phyloP scores from a whole-genome alignment of 1,140 invertebrate genomes.

The Pectinophora gossypiella region DNA sequence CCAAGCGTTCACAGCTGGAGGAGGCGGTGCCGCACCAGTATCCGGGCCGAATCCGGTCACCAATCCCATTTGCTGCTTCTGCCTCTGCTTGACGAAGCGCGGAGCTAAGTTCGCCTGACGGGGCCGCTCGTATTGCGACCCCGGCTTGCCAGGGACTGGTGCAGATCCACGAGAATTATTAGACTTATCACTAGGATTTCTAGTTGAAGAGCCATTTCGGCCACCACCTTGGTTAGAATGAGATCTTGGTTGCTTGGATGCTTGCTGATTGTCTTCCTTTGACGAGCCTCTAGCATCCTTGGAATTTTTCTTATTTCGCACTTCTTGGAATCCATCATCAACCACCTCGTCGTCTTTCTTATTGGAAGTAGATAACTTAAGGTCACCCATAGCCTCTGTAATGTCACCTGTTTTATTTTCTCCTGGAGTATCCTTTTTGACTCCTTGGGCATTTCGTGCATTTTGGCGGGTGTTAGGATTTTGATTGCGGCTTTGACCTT shows the following conservation, averaged over 20 bases:
- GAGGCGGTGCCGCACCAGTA: slow-evolving; percentile 76
- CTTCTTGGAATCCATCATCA: slow-evolving; percentile 91
- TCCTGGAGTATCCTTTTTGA: slow-evolving; percentile 43
- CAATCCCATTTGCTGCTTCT: slow-evolving; percentile 64
- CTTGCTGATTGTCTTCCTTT: slow-evolving; percentile 72
- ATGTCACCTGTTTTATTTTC: slow-evolving; percentile 53
- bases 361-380: slow-evolving; percentile 49
- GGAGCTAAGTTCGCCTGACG: slow-evolving; percentile 83
- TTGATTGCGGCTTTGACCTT: slow-evolving; percentile 35
- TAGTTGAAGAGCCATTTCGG: slow-evolving; percentile 62
- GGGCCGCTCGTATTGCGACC: slow-evolving; percentile 77
- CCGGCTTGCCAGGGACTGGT: slow-evolving; percentile 54
- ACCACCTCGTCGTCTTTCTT: slow-evolving; percentile 65
- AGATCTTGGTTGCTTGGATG: slow-evolving; percentile 59
- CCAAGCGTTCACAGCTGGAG: slow-evolving; percentile 87
- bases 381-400: slow-evolving; percentile 60
- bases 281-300: slow-evolving; percentile 76
- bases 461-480: slow-evolving; percentile 47
- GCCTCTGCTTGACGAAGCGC: slow-evolving; percentile 85
- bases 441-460: slow-evolving; percentile 35
- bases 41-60: slow-evolving; percentile 50
- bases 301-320: slow-evolving; percentile 86
- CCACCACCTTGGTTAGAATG: slow-evolving; percentile 64
- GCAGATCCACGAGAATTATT: slow-evolving; percentile 51
- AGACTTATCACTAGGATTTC: slow-evolving; percentile 70